Base-by-base conservation (phyloP, 2,888 invertebrate genomes). In the Ectemnius continuus region DNA sequence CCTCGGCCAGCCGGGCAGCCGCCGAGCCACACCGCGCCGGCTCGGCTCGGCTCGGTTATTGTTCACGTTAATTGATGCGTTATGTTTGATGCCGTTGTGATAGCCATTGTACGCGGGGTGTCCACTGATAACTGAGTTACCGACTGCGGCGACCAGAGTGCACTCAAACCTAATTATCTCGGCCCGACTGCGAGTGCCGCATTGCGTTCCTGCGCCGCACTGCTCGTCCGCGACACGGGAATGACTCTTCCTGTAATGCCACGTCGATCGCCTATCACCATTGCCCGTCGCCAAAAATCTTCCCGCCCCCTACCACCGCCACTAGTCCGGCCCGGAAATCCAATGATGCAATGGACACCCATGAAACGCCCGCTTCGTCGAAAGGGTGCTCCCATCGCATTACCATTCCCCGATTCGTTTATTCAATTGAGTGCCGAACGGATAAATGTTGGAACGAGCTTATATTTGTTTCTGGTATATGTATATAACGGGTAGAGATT, bases 121-220 rank as follows among this genome's bases (percentile, higher is more conserved):
- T 90, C 90, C 90, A 89, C 91, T 91, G 91, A 91, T 91, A 91
- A 91, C 90, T 90, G 89, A 91, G 90, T 91, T 91, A 91, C 90
- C 87, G 90, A 91, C 90, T 91, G 90, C 90, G 88, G 88, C 88
- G 86, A 76, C 87, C 88, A 88, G 89, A 89, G 90, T 91, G 91
- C 91, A 91, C 91, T 91, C 91, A 91, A 90, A 91, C 90, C 91
- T 91, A 91, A 91, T 91, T 91, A 91, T 91, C 90, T 91, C 91
- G 88, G 90, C 87, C 88, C 81, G 79, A 78, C 81, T 89, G 89
- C 89, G 88, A 89, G 88, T 91, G 89, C 88, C 89, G 89, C 88
- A 88, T 88, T 89, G 89, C 89, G 88, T 87, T 88, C 79, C 82
- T 16, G 81, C 73, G 70, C 68, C 64, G 63, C 75, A 56, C 76